Base-by-base conservation (phyloP, 1,140 invertebrate genomes). In the Zaprionus ghesquierei region DNA sequence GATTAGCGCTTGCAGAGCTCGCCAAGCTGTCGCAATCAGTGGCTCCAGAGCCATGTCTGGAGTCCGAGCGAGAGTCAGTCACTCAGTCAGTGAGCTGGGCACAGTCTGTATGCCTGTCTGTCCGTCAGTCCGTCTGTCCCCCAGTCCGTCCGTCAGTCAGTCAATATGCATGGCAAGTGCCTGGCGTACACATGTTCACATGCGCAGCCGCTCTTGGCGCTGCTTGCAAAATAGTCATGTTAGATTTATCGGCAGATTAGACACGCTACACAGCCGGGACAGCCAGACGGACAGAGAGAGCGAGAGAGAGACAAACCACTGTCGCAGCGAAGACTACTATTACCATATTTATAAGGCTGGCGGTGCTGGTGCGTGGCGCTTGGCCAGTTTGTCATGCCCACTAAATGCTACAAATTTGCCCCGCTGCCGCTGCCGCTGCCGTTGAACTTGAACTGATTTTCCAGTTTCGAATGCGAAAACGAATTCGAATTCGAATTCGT, bases 361-460 rank as follows among this genome's bases (percentile, higher is more conserved):
- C 27, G 23, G 31, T 35, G 15, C n/a, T 1, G 41, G 58, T 56
- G 50, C 51, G 77, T 65, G 69, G 77, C 85, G 74, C 70, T 85
- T 80, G 77, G 65, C 78, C 77, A 85, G 81, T 85, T 86, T 85
- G 81, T 85, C 78, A 78, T 68, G 50, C 62, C 64, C 62, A 81
- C 61, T 85, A 85, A 85, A 86, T 61, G 81, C 69, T 86, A 86
- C 82, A 86, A 86, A 86, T 86, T 86, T 89, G 62, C 61, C 35
- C 29, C 35, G 62, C n/a, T n/a, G n/a, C n/a, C n/a, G n/a, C n/a
- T n/a, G n/a, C n/a, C n/a, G n/a, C n/a, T n/a, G n/a, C n/a, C 58
- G 29, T 82, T 86, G 82, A 86, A 86, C 82, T 86, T 86, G 82
- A 86, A 86, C 84, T 72, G 77, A 66, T 87, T 77, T 29, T 25